Evolutionary conservation across 2,797 vertebrate species (phyloP), one percentile per base, ranked within the genome.

Genomic region (Dromococcyx pavoninus): DNA sequence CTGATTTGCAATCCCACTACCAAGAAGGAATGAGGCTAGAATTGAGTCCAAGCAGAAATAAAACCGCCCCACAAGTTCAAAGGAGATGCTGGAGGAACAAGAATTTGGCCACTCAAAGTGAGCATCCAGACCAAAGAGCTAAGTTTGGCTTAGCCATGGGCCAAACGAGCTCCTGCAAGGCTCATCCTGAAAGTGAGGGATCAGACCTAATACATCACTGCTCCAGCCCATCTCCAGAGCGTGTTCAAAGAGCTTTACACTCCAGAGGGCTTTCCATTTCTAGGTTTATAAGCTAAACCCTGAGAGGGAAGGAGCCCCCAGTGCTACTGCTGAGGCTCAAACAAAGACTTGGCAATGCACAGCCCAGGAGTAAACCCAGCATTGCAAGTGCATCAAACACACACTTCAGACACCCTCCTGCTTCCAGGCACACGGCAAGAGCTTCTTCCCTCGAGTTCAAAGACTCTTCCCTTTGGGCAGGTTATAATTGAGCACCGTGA

Each of bases 401-500:
- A 10, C 39, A 3, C 46, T 87, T 82, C 84, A 94, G 35, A 72
- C 35, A 1, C 43, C 74, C 62, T 78, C 70, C 65, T 0, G 32
- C 86, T 71, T 2, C 1, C 88, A 81, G 79, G 82, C 87, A 93
- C 66, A 22, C 67, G 80, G 74, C 28, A 17, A 94, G 43, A 0
- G 4, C 53, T 89, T 60, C 88, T 87, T 95, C 88, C 93, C 93
- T 89, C 11, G 9, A 92, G 92, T 91, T 94, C 94, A 96, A 94
- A 96, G 89, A 10, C 72, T 93, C 58, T 95, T 88, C 89, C 96
- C 93, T 90, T 94, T 65, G 18, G 93, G 91, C 93, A 94, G 80
- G 82, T 94, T 96, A 89, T 94, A 96, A 94, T 91, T 95, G 91
- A 92, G 87, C 91, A 39, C 27, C 0, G 1, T 30, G 72, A 73